phyloP scores from a whole-genome alignment of 2,888 invertebrate species.

The Nymphalis c-album region DNA sequence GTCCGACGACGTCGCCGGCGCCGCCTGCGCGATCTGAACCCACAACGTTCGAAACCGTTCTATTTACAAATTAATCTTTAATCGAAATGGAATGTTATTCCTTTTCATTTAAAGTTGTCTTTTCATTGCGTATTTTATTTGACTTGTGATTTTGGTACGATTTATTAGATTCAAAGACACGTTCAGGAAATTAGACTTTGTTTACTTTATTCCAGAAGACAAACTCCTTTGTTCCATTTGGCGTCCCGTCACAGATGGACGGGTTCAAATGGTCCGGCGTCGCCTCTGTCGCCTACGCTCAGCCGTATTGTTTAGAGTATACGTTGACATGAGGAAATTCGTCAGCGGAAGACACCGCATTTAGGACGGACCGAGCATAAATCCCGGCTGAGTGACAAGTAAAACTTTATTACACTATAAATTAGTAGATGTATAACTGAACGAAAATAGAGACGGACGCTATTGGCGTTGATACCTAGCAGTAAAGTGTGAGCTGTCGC shows the following conservation, averaged over 20 bases:
- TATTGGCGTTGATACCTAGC: constrained; percentile 68
- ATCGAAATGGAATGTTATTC: constrained; percentile 41
- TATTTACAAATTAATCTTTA: constrained; percentile 42
- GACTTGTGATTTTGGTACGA: constrained; percentile 14
- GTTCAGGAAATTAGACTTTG: constrained; percentile 77
- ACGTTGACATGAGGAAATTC: constrained; percentile 77
- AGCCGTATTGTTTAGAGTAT: constrained; percentile 59
- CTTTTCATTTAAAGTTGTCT: constrained; percentile 39
- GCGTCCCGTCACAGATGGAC: constrained; percentile 64
- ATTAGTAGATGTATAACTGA: constrained; percentile 69
- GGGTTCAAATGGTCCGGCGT: constrained; percentile 62
- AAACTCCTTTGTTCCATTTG: constrained; percentile 68
- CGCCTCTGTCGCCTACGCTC: constrained; percentile 64
- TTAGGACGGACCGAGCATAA: constrained; percentile 73
- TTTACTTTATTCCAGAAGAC: constrained; percentile 71
- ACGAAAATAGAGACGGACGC: constrained; percentile 65
- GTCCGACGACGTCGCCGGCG: constrained; percentile 75
- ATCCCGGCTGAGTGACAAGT: constrained; percentile 77
- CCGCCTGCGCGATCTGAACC: constrained; percentile 71
- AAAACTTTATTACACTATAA: constrained; percentile 78
- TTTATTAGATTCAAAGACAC: constrained; percentile 43
- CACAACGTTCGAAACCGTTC: constrained; percentile 48
- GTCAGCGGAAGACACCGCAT: constrained; percentile 79
- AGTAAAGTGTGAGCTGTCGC: constrained; percentile 73
- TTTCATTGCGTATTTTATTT: constrained; percentile 23